Evolutionary conservation across 53 echinoderm and acorn worm species (phyloP).

Genomic region (Actinopyga echinites): DNA sequence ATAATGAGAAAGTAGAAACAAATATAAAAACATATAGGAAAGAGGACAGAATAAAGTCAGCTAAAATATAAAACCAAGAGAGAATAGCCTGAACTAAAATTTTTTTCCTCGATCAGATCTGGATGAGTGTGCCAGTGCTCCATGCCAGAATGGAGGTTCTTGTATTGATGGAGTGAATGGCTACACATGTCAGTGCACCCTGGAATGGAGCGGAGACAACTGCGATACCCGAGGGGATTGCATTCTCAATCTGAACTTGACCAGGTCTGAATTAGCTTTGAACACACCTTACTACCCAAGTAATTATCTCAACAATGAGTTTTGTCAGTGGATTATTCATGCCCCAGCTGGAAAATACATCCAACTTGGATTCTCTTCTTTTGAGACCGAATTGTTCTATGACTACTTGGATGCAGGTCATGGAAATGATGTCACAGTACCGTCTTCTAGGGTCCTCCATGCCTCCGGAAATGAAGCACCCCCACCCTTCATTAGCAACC

Average conservation of each 20-base stretch:
- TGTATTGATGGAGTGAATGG: slow-evolving; percentile 61
- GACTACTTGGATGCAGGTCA: slow-evolving; percentile 82
- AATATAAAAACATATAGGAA: too few relatives aligned
- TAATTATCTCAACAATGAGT: slow-evolving; percentile 94
- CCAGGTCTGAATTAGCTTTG: slow-evolving; percentile 41
- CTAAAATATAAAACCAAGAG: too few relatives aligned
- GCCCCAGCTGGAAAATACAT: slow-evolving; percentile 80
- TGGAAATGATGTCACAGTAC: slow-evolving; percentile 61
- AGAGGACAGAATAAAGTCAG: too few relatives aligned
- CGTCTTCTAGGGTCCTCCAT: slow-evolving; percentile 66
- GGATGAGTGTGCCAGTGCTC: slow-evolving; percentile 56
- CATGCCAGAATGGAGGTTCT: slow-evolving; percentile 58
- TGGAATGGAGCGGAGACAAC: slow-evolving; percentile 67
- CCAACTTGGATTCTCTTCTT: slow-evolving; percentile 65
- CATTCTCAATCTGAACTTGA: slow-evolving; percentile 78
- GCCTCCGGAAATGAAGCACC: slow-evolving; percentile 67
- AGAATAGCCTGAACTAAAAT: not conserved
- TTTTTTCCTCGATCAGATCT: slow-evolving; percentile 34
- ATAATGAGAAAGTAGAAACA: too few relatives aligned
- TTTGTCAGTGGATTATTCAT: slow-evolving; percentile 77
- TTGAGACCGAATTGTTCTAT: slow-evolving; percentile 83
- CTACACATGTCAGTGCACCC: slow-evolving; percentile 55
- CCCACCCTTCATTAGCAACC: slow-evolving; percentile 75
- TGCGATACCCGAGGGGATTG: slow-evolving; percentile 71
- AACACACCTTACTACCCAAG: slow-evolving; percentile 79